Conservation (phyloP, 2,888 invertebrate species). For the Xestia rhomboidea region DNA sequence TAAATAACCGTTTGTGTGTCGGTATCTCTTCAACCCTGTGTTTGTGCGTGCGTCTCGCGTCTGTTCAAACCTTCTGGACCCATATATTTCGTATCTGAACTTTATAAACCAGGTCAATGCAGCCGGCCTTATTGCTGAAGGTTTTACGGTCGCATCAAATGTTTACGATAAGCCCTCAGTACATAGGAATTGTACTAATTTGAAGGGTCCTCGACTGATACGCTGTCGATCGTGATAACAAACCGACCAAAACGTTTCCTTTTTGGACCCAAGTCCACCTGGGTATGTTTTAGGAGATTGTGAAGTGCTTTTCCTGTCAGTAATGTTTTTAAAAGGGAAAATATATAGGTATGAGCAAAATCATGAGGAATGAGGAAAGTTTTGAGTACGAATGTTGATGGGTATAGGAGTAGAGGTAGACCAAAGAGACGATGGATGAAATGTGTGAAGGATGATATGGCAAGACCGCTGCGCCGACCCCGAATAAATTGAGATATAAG, state of each 20-base stretch:
- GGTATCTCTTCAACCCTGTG: no score
- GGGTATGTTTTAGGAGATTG: not conserved
- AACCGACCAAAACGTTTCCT: slow-evolving; percentile 3
- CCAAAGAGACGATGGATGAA: no score
- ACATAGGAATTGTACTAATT: slow-evolving; percentile 52
- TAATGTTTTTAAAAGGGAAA: not conserved
- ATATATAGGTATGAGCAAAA: no score
- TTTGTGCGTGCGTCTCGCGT: no score
- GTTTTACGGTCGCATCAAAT: slow-evolving; percentile 50
- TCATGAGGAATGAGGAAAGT: no score
- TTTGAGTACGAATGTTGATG: no score
- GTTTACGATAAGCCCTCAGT: slow-evolving; percentile 53
- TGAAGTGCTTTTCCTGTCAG: not conserved
- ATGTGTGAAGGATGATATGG: no score
- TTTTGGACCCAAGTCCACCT: not conserved
- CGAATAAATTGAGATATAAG: no score
- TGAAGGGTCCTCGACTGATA: slow-evolving; percentile 21
- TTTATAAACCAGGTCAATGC: slow-evolving; percentile 29
- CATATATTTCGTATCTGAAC: not conserved
- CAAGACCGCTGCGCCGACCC: no score
- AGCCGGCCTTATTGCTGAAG: slow-evolving; percentile 35
- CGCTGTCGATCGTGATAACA: slow-evolving; percentile 26
- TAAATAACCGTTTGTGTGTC: no score
- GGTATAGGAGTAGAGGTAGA: no score
- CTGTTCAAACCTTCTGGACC: not conserved